A percentile compares a stretch with the other conserved stretches of the same genome.
These are phyloP conservation scores for Scolanthus callimorphus DNA, from an alignment of 92 coral and sea anemone genomes.

Conservation along the genomic window DNA sequence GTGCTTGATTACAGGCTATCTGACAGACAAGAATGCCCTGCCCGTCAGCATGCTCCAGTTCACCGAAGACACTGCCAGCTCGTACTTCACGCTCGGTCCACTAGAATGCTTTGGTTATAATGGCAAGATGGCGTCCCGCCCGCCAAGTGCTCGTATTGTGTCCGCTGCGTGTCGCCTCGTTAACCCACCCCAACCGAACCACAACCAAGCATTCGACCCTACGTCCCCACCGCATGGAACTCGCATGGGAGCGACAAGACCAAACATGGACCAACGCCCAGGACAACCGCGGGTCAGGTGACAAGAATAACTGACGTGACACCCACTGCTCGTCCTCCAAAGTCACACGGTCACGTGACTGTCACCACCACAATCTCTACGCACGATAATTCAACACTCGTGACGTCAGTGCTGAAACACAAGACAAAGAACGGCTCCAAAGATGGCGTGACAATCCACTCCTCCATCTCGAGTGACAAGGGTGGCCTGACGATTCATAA, in stretches of 20 bases:
- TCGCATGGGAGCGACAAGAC: slow-evolving; percentile 9
- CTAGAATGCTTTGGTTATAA: slow-evolving; percentile 84
- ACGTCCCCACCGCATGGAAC: slow-evolving; percentile 23
- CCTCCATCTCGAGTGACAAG: slow-evolving; percentile 69
- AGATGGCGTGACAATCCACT: slow-evolving; percentile 67
- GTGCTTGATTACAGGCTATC: slow-evolving; percentile 67
- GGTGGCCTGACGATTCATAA: slow-evolving; percentile 74
- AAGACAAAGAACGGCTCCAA: slow-evolving; percentile 53
- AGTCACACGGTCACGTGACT: slow-evolving; percentile 63
- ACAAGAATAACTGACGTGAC: slow-evolving; percentile 23
- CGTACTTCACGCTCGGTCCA: slow-evolving; percentile 89
- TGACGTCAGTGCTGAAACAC: slow-evolving; percentile 79
- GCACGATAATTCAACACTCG: slow-evolving; percentile 62
- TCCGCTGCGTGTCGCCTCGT: slow-evolving; percentile 66
- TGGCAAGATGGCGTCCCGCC: slow-evolving; percentile 11
- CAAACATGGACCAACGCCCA: slow-evolving; percentile 3
- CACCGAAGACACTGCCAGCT: slow-evolving; percentile 51
- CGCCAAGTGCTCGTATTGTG: slow-evolving; percentile 42
- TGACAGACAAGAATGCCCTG: slow-evolving; percentile 64
- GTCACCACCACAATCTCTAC: slow-evolving; percentile 83
- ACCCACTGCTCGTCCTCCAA: slow-evolving; percentile 27
- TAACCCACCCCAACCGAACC: slow-evolving; percentile 63
- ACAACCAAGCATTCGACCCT: slow-evolving; percentile 18
- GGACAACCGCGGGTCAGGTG: slow-evolving; percentile 29
- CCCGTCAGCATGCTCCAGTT: slow-evolving; percentile 83